Conservation (phyloP, 2,888 invertebrate species). For the Monoplex corrugatus region DNA sequence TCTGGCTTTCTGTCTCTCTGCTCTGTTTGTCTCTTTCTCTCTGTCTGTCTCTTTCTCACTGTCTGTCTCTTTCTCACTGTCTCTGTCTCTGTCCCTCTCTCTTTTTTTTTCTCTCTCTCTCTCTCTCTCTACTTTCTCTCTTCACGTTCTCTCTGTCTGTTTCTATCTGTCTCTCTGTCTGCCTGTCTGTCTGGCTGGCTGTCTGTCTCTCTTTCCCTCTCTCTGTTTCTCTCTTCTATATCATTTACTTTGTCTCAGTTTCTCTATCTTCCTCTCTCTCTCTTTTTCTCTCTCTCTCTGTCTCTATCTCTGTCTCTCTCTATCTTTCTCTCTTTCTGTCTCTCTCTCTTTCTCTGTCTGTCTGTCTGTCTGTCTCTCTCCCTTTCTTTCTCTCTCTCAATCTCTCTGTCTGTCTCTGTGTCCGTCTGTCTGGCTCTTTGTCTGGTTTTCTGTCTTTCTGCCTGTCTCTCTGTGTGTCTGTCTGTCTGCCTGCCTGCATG, state of each 20-base stretch:
- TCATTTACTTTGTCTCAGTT: neutral
- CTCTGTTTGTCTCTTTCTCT: neutral
- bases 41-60: neutral
- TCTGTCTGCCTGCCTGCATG: neutral
- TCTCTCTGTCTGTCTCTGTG: neutral
- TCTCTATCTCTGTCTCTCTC: no score
- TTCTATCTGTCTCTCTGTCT: no score
- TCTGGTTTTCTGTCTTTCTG: neutral
- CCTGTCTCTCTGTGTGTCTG: neutral
- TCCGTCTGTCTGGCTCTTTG: neutral
- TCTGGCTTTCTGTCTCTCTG: neutral
- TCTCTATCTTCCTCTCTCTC: neutral
- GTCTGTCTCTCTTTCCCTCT: neutral
- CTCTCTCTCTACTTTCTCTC: neutral
- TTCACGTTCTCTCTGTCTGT: no score
- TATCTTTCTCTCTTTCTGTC: no score
- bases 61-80: no score
- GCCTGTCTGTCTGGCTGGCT: no score
- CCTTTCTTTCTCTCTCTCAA: neutral
- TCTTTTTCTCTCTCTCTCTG: neutral
- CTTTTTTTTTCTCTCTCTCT: no score
- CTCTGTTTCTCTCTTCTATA: neutral
- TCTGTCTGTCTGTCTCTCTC: neutral
- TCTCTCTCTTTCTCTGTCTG: no score
- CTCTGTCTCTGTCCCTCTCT: no score